Conservation (phyloP, 2,888 invertebrate genomes). For the Drosophila lutescens region DNA sequence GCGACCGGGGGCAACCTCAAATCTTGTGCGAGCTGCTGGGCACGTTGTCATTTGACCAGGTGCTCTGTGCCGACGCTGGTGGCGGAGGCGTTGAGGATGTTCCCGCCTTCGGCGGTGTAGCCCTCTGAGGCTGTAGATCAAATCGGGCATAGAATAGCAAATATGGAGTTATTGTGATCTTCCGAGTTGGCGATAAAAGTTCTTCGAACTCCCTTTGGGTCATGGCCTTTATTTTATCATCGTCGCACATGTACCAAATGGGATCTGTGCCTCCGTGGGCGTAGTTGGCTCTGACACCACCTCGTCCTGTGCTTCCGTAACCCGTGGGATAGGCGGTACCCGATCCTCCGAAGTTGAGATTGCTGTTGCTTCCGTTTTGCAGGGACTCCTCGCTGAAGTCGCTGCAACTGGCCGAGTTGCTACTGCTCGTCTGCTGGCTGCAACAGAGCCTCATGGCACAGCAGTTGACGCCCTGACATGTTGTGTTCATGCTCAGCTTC, state of each 20-base stretch:
- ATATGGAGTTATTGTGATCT: conserved; percentile 93
- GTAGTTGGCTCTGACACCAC: conserved; percentile 67
- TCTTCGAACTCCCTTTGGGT: conserved; percentile 91
- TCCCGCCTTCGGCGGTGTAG: conserved; percentile 52
- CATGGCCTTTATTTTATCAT: conserved; percentile 92
- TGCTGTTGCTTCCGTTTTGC: conserved; percentile 78
- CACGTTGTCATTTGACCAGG: conserved; percentile 81
- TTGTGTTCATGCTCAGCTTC: conserved; percentile 82
- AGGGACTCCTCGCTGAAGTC: conserved; percentile 79
- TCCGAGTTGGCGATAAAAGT: conserved; percentile 89
- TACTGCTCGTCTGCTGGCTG: conserved; percentile 59
- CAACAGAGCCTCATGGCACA: conserved; percentile 85
- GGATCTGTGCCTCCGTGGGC: conserved; percentile 74
- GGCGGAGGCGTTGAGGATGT: conserved; percentile 63
- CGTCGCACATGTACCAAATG: conserved; percentile 94
- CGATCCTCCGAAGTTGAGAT: conserved; percentile 52
- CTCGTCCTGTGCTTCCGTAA: conserved; percentile 82
- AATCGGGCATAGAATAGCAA: conserved; percentile 92
- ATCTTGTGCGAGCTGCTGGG: conserved; percentile 76
- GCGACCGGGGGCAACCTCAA: conserved; percentile 59
- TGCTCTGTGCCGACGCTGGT: conserved; percentile 63
- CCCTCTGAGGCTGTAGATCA: conserved; percentile 82
- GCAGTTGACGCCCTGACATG: conserved; percentile 86
- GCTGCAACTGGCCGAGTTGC: conserved; percentile 72
- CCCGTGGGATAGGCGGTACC: conserved; percentile 72